phyloP scores from a whole-genome alignment of 2,113 vertebrate genomes.

The Haliaeetus leucogaster region DNA sequence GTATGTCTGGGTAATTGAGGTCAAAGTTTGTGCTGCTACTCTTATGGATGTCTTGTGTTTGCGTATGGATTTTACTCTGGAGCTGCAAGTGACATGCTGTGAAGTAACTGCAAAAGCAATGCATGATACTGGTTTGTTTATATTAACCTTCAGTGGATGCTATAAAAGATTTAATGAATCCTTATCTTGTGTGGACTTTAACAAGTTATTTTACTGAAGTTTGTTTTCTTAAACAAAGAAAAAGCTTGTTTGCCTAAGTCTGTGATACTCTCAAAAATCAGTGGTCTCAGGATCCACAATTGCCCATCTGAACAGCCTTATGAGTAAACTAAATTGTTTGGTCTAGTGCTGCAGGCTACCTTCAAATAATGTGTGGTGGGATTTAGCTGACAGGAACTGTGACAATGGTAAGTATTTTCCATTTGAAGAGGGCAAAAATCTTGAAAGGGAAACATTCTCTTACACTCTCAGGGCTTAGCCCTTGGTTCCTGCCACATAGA shows the following conservation, averaged over 20 bases:
- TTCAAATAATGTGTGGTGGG: background rate
- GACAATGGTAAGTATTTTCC: background rate
- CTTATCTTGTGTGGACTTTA: background rate
- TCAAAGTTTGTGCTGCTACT: background rate
- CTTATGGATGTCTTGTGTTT: background rate
- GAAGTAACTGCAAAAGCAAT: background rate
- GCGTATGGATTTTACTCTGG: background rate
- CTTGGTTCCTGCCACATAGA: background rate
- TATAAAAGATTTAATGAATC: conserved; percentile 24
- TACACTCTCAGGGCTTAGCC: background rate
- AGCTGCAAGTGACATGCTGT: background rate
- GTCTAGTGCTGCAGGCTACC: background rate
- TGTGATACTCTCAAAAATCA: background rate
- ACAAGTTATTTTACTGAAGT: conserved; percentile 3
- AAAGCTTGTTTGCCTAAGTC: background rate
- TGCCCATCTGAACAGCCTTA: background rate
- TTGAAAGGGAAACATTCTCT: background rate
- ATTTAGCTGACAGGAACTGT: background rate
- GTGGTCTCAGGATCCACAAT: background rate
- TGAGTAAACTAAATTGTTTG: background rate
- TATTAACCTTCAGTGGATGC: background rate
- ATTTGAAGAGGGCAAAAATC: background rate
- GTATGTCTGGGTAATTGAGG: background rate
- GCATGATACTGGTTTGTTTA: background rate
- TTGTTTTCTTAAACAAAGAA: background rate